Base-by-base conservation (phyloP, 2,797 vertebrate species). In the Darevskia nairensis region DNA sequence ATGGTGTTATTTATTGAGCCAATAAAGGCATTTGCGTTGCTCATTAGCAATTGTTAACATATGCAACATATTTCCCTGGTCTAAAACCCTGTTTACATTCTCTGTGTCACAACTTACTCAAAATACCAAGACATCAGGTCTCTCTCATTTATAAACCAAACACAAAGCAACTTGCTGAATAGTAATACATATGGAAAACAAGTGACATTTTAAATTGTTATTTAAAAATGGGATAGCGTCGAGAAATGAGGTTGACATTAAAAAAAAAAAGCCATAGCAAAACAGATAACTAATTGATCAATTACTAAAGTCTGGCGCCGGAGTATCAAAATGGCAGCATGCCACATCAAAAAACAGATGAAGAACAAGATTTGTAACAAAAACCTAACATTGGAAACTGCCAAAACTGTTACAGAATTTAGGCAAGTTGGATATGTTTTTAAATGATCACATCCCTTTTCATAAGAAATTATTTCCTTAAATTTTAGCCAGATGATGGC, bases 201-300 rank as follows among this genome's bases (percentile, higher is more conserved):
- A 41, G 10, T 0, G 32, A 5, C 2, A 21, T 66, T 93, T 92
- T 79, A 88, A 91, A 15, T 76, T 29, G 8, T 0, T 1, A 50
- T 86, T 91, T 91, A 17, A 89, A 92, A 91, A 32, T 88, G 78
- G 64, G 78, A 44, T 61, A 74, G 7, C 0, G 89, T 76, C 55
- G 80, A 55, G 29, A 80, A 15, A 5, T 74, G n/a, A 85, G 0
- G 78, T 87, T 88, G 86, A 80, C 50, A 15, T 3, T 39, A 41
- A 29, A 19, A 71, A 68, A 87, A 78, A 86, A 46, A 0, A 82
- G 3, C 25, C 21, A 69, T 6, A 84, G 66, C 8, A 90, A 91
- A 89, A 39, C 69, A 39, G 0, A 72, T 88, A 79, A 78, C 23
- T 85, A 59, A 78, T 4, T 86, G 64, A 71, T 69, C 25, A 71